phyloP scores from a whole-genome alignment of 2,888 invertebrate species.

The Dicyrtoma fusca region DNA sequence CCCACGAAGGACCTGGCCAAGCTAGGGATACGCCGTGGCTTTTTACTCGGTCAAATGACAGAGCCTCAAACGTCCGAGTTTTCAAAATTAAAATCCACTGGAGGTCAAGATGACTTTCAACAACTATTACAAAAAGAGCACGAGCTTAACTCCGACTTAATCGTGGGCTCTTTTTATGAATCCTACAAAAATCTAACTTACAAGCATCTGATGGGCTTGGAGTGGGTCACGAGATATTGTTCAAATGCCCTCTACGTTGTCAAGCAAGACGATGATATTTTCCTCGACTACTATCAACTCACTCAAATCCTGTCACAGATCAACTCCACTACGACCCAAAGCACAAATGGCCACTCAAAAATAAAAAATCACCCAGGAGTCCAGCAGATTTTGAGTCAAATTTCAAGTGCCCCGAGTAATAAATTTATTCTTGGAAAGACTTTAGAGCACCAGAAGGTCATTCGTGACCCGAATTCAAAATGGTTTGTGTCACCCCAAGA shows the following conservation, averaged over 20 bases:
- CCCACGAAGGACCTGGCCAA: conserved; percentile 64
- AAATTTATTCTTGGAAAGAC: conserved; percentile 44
- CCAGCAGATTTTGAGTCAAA: no score
- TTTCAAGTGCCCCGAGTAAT: conserved; percentile 20
- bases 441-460: conserved; percentile 64
- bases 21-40: conserved; percentile 69
- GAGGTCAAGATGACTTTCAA: not conserved
- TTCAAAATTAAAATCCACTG: conserved; percentile 34
- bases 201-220: conserved; percentile 80
- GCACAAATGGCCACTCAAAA: not conserved
- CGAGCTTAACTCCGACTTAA: conserved; percentile 68
- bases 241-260: conserved; percentile 67
- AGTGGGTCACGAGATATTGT: conserved; percentile 73
- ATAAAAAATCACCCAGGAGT: not conserved
- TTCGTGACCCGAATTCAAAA: conserved; percentile 71
- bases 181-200: conserved; percentile 79
- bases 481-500: conserved; percentile 77
- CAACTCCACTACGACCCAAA: not conserved
- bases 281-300: conserved; percentile 70
- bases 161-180: conserved; percentile 77
- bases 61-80: conserved; percentile 63
- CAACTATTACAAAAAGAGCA: conserved; percentile 62
- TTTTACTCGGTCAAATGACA: conserved; percentile 68
- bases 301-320: conserved; percentile 59
- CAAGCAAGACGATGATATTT: conserved; percentile 82